A percentile compares a stretch with the other conserved stretches of the same genome.
Evolutionary conservation across 37 sponge, comb jelly and placozoan species (phyloP).

Genomic region (Oscarella lobularis): DNA sequence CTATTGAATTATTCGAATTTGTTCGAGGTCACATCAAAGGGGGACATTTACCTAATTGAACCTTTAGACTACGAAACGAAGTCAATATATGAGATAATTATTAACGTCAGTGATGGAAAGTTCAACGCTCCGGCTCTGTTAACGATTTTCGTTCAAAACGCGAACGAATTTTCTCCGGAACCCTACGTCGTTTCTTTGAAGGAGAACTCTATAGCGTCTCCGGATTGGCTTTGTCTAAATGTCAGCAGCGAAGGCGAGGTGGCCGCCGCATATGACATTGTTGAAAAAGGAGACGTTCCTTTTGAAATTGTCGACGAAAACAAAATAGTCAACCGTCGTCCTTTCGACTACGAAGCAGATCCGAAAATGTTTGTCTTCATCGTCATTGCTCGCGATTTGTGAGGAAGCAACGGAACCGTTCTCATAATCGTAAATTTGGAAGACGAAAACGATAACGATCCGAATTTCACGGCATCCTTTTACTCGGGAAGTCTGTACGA

Average conservation of each 20-base stretch:
- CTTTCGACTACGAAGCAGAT: constrained; percentile 35
- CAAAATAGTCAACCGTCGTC: constrained; percentile 19
- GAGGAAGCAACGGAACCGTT: background rate
- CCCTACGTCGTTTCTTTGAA: background rate
- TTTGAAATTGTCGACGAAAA: background rate
- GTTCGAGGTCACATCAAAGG: background rate
- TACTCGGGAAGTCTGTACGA: background rate
- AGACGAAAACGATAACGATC: constrained; percentile 26
- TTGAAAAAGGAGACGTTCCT: background rate
- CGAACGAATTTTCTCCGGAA: background rate
- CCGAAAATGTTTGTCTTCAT: background rate
- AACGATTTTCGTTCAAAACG: background rate
- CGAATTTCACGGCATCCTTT: background rate
- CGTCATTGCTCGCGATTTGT: constrained; percentile 20
- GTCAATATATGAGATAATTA: background rate
- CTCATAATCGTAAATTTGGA: constrained; percentile 1
- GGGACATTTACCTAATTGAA: background rate
- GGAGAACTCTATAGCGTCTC: background rate
- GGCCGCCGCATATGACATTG: background rate
- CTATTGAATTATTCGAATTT: background rate
- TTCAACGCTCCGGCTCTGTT: background rate
- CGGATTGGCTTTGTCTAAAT: background rate
- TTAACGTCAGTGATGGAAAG: background rate
- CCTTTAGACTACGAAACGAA: background rate
- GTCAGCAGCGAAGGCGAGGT: background rate